A percentile compares a stretch with the other conserved stretches of the same genome.
Conservation (phyloP, 2,888 invertebrate genomes). For the Drosophila kambysellisi region DNA sequence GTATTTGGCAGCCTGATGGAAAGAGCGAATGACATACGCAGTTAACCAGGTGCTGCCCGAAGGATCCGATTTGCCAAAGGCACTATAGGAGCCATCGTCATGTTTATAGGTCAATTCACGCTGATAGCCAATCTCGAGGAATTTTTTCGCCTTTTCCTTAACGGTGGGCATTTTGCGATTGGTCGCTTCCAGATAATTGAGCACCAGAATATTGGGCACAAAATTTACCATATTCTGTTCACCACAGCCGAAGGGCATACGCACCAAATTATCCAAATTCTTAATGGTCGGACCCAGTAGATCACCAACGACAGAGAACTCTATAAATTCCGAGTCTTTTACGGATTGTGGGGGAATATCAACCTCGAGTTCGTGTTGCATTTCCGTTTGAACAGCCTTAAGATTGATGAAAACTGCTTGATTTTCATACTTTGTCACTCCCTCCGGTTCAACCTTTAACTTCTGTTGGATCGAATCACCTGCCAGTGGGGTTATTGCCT, state of each 20-base stretch:
- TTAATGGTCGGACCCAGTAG: conserved; percentile 92
- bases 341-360: conserved; percentile 91
- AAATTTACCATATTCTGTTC: conserved; percentile 87
- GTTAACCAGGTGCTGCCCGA: conserved; percentile 92
- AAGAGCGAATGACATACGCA: conserved; percentile 92
- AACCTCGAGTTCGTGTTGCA: conserved; percentile 88
- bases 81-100: conserved; percentile 92
- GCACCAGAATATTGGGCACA: conserved; percentile 89
- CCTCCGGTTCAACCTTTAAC: conserved; percentile 92
- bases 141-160: conserved; percentile 86
- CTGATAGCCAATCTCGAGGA: conserved; percentile 89
- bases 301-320: conserved; percentile 90
- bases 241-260: conserved; percentile 94
- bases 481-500: conserved; percentile 90
- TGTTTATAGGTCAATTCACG: conserved; percentile 91
- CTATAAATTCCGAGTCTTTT: conserved; percentile 89
- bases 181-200: conserved; percentile 89
- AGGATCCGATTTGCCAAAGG: conserved; percentile 89
- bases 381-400: conserved; percentile 84
- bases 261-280: conserved; percentile 90
- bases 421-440: conserved; percentile 90
- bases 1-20: conserved; percentile 90
- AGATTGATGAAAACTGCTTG: conserved; percentile 91
- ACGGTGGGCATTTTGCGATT: conserved; percentile 89
- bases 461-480: conserved; percentile 92